A percentile compares a stretch with the other conserved stretches of the same genome.
Evolutionary conservation across 2,888 invertebrate genomes (phyloP).

Genomic region (Diarsia mendica): DNA sequence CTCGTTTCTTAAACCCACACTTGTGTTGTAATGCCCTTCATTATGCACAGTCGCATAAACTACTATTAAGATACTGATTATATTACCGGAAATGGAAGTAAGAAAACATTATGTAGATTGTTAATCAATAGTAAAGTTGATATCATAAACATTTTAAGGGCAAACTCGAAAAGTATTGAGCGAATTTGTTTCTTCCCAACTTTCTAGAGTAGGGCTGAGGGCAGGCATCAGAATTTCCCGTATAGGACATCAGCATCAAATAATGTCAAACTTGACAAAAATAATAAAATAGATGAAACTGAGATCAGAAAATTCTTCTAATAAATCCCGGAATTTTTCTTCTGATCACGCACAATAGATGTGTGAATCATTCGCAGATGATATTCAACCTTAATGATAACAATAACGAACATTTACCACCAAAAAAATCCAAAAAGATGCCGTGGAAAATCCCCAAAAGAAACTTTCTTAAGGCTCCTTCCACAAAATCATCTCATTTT

Average conservation of each 20-base stretch:
- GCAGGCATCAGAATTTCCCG: not conserved
- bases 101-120: slow-evolving; percentile 2
- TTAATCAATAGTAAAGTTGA: slow-evolving; percentile 17
- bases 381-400: not conserved
- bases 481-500: too few species aligned
- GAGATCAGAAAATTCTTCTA: not conserved
- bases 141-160: not conserved
- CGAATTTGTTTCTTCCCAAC: not conserved
- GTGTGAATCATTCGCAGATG: not conserved
- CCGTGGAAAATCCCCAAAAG: slow-evolving; percentile 35
- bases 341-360: not conserved
- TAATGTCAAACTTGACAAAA: not conserved
- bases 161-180: not conserved
- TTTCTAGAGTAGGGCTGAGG: too few species aligned
- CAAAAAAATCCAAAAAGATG: not conserved
- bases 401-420: not conserved
- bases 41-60: too few species aligned
- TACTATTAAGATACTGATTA: not conserved
- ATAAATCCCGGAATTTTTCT: not conserved
- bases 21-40: too few species aligned
- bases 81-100: slow-evolving; percentile 17
- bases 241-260: not conserved
- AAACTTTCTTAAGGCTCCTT: slow-evolving; percentile 14
- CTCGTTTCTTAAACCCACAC: too few species aligned
- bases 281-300: not conserved